Conservation (phyloP, 2,888 invertebrate species). For the Iselma pallidipennis region DNA sequence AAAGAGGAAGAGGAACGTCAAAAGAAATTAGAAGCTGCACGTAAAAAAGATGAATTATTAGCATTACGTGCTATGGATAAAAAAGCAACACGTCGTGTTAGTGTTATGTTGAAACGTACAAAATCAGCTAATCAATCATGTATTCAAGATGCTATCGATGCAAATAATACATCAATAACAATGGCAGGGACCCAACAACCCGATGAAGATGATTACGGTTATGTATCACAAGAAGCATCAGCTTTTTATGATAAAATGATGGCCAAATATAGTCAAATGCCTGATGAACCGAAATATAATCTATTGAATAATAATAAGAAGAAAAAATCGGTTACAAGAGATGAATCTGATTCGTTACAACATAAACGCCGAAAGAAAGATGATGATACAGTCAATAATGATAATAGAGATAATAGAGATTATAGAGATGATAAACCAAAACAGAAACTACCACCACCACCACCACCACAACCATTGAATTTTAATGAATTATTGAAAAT, state of each 20-base stretch:
- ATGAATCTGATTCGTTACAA: slow-evolving; percentile 72
- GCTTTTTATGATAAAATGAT: slow-evolving; percentile 83
- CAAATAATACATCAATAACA: slow-evolving; percentile 75
- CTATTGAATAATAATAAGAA: slow-evolving; percentile 52
- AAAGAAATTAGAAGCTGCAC: slow-evolving; percentile 65
- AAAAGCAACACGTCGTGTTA: slow-evolving; percentile 53
- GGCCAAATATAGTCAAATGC: slow-evolving; percentile 76
- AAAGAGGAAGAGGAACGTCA: slow-evolving; percentile 79
- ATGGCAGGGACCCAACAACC: slow-evolving; percentile 76
- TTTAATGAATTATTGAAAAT: slow-evolving; percentile 70
- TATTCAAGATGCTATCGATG: slow-evolving; percentile 78
- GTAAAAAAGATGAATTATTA: slow-evolving; percentile 67
- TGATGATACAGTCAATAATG: slow-evolving; percentile 26
- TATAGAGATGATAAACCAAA: slow-evolving; percentile 57
- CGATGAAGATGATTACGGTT: slow-evolving; percentile 91
- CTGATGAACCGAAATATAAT: slow-evolving; percentile 73
- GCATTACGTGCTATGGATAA: slow-evolving; percentile 60
- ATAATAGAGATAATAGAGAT: slow-evolving; percentile 40
- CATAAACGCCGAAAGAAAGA: slow-evolving; percentile 59
- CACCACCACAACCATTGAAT: slow-evolving; percentile 75
- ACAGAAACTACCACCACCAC: slow-evolving; percentile 66
- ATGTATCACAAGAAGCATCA: slow-evolving; percentile 81
- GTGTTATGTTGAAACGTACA: slow-evolving; percentile 73
- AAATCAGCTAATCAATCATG: slow-evolving; percentile 90
- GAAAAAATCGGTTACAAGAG: slow-evolving; percentile 57